Percentiles rank a stretch among this genome's conserved stretches.
phyloP scores from a whole-genome alignment of 2,797 vertebrate genomes.

The Mormyrops attenuatus region DNA sequence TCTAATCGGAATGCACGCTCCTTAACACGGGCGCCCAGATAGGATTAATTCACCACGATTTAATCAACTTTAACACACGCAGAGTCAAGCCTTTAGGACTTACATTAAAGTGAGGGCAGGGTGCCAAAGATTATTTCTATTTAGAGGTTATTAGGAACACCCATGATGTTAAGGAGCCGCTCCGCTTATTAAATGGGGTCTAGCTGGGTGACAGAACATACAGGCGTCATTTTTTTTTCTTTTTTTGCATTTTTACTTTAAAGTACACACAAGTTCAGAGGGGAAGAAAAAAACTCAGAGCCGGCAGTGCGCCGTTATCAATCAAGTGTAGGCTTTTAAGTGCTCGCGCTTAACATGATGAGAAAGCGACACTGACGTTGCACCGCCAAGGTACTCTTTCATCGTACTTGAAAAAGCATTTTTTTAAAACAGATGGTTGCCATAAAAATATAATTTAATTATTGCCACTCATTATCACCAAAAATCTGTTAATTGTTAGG shows the following conservation, averaged over 20 bases:
- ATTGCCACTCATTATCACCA: slow-evolving; percentile 19
- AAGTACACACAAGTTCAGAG: slow-evolving; percentile 7
- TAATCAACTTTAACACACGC: slow-evolving; percentile 7
- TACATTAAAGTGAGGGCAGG: slow-evolving; percentile 14
- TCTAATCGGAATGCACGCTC: not conserved
- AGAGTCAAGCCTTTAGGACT: not conserved
- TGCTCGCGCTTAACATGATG: slow-evolving; percentile 11
- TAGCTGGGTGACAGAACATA: slow-evolving; percentile 22
- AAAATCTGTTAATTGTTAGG: slow-evolving; percentile 30
- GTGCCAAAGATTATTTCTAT: slow-evolving; percentile 23
- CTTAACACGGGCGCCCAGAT: not conserved
- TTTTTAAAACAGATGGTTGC: slow-evolving; percentile 14
- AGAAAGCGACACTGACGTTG: not conserved
- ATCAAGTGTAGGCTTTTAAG: slow-evolving; percentile 8
- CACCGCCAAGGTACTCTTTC: slow-evolving; percentile 1
- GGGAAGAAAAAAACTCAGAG: not conserved
- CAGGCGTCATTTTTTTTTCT: not conserved
- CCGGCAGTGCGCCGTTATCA: not conserved
- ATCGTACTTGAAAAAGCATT: not conserved
- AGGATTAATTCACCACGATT: slow-evolving; percentile 11
- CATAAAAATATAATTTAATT: slow-evolving; percentile 16
- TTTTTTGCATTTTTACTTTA: slow-evolving; percentile 10
- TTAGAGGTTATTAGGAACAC: slow-evolving; percentile 29
- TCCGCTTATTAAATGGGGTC: slow-evolving; percentile 14
- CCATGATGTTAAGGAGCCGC: slow-evolving; percentile 35